These are phyloP conservation scores for Lutjanus erythropterus DNA, from an alignment of 2,113 vertebrate genomes.

Conservation along the genomic window DNA sequence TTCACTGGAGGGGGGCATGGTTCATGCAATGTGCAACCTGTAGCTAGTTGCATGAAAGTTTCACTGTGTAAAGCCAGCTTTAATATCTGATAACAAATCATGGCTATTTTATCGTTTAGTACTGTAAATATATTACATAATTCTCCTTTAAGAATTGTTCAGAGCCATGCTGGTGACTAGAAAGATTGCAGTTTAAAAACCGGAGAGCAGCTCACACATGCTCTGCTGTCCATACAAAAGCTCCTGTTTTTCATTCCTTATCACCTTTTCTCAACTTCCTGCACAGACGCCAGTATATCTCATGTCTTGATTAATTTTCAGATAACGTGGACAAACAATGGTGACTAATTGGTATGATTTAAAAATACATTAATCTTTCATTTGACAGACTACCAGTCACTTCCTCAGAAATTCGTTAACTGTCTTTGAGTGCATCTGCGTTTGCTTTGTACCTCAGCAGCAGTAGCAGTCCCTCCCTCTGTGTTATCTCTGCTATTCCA, in stretches of 20 bases:
- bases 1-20: too few relatives aligned
- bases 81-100: too few relatives aligned
- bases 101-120: too few relatives aligned
- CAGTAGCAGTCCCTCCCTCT: not conserved
- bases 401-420: not conserved
- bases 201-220: not conserved
- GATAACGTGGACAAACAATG: not conserved
- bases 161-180: too few relatives aligned
- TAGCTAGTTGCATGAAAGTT: too few relatives aligned
- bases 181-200: constrained; percentile 14
- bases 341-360: not conserved
- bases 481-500: not conserved
- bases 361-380: not conserved
- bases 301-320: not conserved
- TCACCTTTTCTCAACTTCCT: constrained; percentile 5
- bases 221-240: not conserved
- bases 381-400: not conserved
- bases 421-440: not conserved
- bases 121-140: too few relatives aligned
- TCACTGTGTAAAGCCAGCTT: too few relatives aligned
- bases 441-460: constrained; percentile 7
- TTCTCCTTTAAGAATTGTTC: too few relatives aligned
- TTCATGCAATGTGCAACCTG: too few relatives aligned
- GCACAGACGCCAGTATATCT: not conserved
- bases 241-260: not conserved